Evolutionary conservation across 2,113 vertebrate genomes (phyloP), one percentile per base, ranked within the genome.

Genomic region (Raphicerus campestris): DNA sequence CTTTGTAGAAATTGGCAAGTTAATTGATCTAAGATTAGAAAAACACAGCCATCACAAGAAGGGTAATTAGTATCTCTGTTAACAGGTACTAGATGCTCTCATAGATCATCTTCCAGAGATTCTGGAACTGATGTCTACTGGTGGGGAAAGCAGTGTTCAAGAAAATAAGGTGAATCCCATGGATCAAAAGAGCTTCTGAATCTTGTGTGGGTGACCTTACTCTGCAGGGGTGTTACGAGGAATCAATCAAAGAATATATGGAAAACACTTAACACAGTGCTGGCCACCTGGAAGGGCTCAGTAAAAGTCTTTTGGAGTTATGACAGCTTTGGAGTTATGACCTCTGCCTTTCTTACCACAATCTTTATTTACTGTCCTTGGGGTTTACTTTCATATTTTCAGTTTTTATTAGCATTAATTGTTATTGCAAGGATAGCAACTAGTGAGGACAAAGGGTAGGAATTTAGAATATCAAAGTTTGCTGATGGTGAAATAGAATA

Each of bases 91-190:
- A 98, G 99, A 99, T 96, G 99, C 99, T 66, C 97, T 99, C 63
- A 98, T 99, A 98, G 99, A 99, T 98, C 99, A 99, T 96, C 98
- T 99, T 95, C 99, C 99, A 96, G 99, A 99, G 98, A 99, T 99
- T 96, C 98, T 99, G 94, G 99, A 99, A 97, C 98, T 99, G 24
- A 98, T 99, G 98, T 98, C 99, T 80, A 98, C 99, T 70, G 98
- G 99, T 97, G 99, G 99, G 97, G 99, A 99, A 93, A 99, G 98
- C 94, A 98, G 97, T 97, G 98, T 98, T 10, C 98, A 99, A 89
- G 99, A 99, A 97, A 99, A 98, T 98, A 99, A 99, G 99, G 99
- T 99, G 97, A 73, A 87, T 58, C 22, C 26, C 11, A 35, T 56
- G n/a, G 32, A 42, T 89, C 78, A 89, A 5, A 66, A n/a, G 39